Evolutionary conservation across 1,140 invertebrate genomes (phyloP), one percentile per base, ranked within the genome.

Genomic region (Steinernema feltiae): DNA sequence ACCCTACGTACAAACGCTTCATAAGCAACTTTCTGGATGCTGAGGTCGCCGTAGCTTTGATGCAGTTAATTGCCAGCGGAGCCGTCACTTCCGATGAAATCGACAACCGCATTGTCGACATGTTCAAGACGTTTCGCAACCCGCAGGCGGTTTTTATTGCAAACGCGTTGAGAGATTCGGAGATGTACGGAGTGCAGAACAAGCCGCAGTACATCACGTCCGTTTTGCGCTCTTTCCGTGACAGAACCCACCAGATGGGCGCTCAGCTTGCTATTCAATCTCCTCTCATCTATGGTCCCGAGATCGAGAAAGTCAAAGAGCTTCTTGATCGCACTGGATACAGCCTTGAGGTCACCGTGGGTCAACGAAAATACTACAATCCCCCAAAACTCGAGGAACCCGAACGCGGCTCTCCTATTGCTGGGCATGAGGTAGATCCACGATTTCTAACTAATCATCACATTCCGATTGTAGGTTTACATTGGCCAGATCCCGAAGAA

Each of bases 401-500:
- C 63, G 78, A 73, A 31, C 84, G 79, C 18, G 90, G 91, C 70
- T 92, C 92, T 82, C 93, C 94, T 72, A 93, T 93, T 79, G 90
- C 92, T 87, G 95, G 94, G 84, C 97, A 94, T 90, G 95, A 97
- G 90, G 92, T 92, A 82, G 74, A 48, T 1, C n/a, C 21, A 30
- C 72, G 7, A 1, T 18, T 21, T 76, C 41, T 76, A 12, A n/a
- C 17, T 31, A 21, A 70, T 15, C 12, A 12, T 29, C 21, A n/a
- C 69, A 12, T n/a, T 0, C 18, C 21, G 7, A 15, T 81, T 87
- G 31, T 79, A 93, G 92, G 94, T 98, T 76, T 99, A 98, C 89
- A 96, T 95, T 90, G 97, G 97, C 74, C 97, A 98, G 90, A 98
- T 99, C 86, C 97, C 97, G 80, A 96, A 96, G 90, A 95, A 98